These are phyloP conservation scores for Onychostruthus taczanowskii DNA, from an alignment of 2,113 vertebrate genomes.

Conservation along the genomic window DNA sequence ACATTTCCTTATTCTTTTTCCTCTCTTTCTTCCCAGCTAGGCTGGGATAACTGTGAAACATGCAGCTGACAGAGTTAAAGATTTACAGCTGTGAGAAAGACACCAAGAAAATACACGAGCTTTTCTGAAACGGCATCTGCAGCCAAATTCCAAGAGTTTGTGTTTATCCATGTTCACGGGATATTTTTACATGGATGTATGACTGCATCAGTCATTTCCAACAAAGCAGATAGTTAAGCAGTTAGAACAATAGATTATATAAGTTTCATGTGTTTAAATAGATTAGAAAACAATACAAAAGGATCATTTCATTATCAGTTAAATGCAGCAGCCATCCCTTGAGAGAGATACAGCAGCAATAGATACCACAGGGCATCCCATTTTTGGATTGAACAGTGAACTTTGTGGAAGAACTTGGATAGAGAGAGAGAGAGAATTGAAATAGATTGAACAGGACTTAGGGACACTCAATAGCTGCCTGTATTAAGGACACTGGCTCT, in stretches of 20 bases:
- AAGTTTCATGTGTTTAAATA: background rate
- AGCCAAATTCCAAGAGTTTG: background rate
- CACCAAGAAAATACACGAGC: background rate
- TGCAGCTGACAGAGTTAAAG: background rate
- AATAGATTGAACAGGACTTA: background rate
- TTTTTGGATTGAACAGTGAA: background rate
- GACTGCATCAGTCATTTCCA: background rate
- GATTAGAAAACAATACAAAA: conserved; percentile 7
- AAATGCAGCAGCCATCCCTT: background rate
- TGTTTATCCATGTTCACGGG: background rate
- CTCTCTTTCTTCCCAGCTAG: background rate
- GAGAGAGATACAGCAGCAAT: background rate
- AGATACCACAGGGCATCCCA: background rate
- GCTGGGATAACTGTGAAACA: background rate
- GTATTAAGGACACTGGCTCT: background rate
- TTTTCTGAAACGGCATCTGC: background rate
- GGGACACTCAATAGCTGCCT: background rate
- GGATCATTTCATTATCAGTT: background rate
- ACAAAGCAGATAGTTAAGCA: background rate
- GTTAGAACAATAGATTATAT: background rate
- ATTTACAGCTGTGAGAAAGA: conserved; percentile 25
- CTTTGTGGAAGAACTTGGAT: background rate
- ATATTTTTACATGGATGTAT: background rate
- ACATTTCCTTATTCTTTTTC: conserved; percentile 1
- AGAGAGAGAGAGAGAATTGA: background rate